A percentile compares a stretch with the other conserved stretches of the same genome.
phyloP scores from a whole-genome alignment of 2,888 invertebrate genomes.

The Thera britannica region DNA sequence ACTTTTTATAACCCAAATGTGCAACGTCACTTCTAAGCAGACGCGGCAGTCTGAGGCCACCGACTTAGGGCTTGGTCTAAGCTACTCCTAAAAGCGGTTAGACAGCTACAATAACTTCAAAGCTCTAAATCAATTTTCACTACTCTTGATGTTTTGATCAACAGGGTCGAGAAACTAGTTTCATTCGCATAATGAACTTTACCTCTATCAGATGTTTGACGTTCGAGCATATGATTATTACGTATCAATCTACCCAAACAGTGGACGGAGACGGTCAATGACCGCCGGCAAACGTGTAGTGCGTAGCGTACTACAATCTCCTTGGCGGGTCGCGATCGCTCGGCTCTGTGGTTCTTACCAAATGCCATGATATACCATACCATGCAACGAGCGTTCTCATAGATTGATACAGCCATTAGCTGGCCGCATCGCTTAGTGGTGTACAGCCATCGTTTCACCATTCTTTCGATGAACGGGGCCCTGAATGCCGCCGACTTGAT shows the following conservation, averaged over 20 bases:
- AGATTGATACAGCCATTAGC: conserved; percentile 37
- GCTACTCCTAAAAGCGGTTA: conserved; percentile 47
- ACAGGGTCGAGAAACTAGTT: conserved; percentile 33
- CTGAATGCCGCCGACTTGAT: conserved; percentile 20
- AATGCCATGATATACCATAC: conserved; percentile 18
- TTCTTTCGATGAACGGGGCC: conserved; percentile 14
- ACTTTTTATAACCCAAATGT: conserved; percentile 54
- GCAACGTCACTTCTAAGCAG: conserved; percentile 71
- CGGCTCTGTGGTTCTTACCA: conserved; percentile 24
- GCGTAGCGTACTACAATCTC: conserved; percentile 37
- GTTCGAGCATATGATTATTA: conserved; percentile 42
- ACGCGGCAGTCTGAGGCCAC: conserved; percentile 58
- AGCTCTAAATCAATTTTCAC: conserved; percentile 6
- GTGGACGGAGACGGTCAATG: conserved; percentile 44
- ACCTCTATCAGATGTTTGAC: conserved; percentile 37
- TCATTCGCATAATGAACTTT: conserved; percentile 29
- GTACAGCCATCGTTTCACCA: conserved; percentile 21
- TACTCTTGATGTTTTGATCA: conserved; percentile 11
- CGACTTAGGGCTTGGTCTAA: conserved; percentile 51
- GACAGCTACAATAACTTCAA: conserved; percentile 9
- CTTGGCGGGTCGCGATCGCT: conserved; percentile 35
- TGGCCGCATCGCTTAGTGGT: conserved; percentile 41
- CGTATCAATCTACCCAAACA: conserved; percentile 45
- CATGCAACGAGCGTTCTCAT: conserved; percentile 37
- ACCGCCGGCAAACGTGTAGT: conserved; percentile 42